phyloP scores from a whole-genome alignment of 2,797 vertebrate species.

The Sciurus vulgaris region DNA sequence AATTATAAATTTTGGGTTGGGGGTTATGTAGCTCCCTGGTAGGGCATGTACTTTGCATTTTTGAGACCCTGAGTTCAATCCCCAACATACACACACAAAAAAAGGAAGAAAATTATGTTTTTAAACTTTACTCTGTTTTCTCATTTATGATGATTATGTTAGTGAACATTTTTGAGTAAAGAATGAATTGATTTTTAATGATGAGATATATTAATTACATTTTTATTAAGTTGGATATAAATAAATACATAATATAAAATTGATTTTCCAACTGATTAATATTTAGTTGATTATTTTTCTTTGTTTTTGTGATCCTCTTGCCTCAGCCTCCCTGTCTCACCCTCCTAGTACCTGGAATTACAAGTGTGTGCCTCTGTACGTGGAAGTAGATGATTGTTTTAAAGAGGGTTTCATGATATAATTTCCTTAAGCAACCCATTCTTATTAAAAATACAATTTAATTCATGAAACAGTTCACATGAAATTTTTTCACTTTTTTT shows the following conservation, averaged over 20 bases:
- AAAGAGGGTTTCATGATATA: constrained; percentile 50
- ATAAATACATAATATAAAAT: constrained; percentile 54
- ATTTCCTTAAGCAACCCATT: constrained; percentile 19
- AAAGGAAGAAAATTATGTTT: neutral
- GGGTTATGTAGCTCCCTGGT: neutral
- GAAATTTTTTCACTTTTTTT: constrained; percentile 12
- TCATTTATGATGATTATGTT: constrained; percentile 47
- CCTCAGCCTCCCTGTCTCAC: too few species aligned
- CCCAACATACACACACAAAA: neutral
- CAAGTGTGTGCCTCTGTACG: too few species aligned
- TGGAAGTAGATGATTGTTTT: constrained; percentile 4
- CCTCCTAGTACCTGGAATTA: too few species aligned
- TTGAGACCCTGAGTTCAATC: neutral
- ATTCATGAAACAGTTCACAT: constrained; percentile 27
- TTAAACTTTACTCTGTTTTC: neutral
- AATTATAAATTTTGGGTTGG: neutral
- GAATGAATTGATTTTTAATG: constrained; percentile 53
- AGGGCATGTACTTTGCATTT: neutral
- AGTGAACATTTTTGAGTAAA: constrained; percentile 28
- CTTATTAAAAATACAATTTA: constrained; percentile 55
- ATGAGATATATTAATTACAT: constrained; percentile 31
- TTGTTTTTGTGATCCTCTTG: too few species aligned
- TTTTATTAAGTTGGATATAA: constrained; percentile 61
- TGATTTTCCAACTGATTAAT: constrained; percentile 7
- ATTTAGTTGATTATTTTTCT: neutral